A percentile compares a stretch with the other conserved stretches of the same genome.
Evolutionary conservation across 2,797 vertebrate genomes (phyloP).

Genomic region (Tragelaphus oryx): DNA sequence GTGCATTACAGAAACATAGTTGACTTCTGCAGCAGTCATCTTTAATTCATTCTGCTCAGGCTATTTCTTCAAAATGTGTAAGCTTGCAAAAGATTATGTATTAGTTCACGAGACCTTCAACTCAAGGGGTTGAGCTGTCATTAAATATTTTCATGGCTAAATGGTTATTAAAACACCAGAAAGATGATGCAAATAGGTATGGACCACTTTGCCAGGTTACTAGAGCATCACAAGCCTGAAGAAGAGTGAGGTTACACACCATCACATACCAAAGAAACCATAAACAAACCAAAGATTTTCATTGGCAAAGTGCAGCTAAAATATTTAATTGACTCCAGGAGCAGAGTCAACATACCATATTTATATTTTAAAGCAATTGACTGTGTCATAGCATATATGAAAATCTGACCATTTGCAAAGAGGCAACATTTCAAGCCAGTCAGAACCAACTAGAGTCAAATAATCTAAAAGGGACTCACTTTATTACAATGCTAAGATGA

Average conservation of each 20-base stretch:
- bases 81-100: neutral
- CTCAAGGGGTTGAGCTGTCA: neutral
- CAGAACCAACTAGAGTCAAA: neutral
- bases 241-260: neutral
- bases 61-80: neutral
- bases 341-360: slow-evolving; percentile 29
- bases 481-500: neutral
- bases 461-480: neutral
- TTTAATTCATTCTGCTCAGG: neutral
- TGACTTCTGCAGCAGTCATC: neutral
- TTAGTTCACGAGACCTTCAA: neutral
- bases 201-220: slow-evolving; percentile 8
- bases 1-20: neutral
- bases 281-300: slow-evolving; percentile 44
- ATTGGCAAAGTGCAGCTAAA: slow-evolving; percentile 36
- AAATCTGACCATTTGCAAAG: slow-evolving; percentile 32
- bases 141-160: neutral
- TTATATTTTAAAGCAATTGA: slow-evolving; percentile 34
- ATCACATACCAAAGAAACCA: slow-evolving; percentile 26
- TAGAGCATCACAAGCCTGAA: neutral
- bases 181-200: slow-evolving; percentile 16
- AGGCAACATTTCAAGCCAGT: slow-evolving; percentile 29
- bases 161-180: neutral
- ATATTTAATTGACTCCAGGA: slow-evolving; percentile 30
- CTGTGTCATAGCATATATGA: neutral